Conservation (phyloP, 1,140 invertebrate species). For the Hesperophylax magnus region DNA sequence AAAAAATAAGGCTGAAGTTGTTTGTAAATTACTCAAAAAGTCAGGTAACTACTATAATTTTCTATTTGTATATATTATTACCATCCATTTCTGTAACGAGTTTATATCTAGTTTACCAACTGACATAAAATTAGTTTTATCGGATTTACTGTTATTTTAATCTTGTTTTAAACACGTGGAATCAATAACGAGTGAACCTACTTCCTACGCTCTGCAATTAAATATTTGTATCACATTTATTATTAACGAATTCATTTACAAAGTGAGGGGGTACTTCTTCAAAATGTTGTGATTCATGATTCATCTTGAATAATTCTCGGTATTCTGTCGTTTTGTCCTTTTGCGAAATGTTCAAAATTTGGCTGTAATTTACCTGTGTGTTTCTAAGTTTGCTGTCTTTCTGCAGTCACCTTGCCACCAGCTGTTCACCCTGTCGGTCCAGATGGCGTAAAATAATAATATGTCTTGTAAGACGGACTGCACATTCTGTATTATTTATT, state of each 20-base stretch:
- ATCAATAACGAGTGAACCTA: not conserved
- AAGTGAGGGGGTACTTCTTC: not conserved
- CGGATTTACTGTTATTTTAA: no score
- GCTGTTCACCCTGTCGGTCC: constrained; percentile 22
- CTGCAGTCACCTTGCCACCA: constrained; percentile 7
- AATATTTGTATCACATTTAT: not conserved
- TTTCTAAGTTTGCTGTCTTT: not conserved
- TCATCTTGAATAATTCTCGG: not conserved
- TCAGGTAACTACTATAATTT: no score
- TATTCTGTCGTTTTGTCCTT: not conserved
- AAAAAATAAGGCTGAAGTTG: no score
- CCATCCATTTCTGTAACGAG: no score
- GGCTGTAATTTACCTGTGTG: not conserved
- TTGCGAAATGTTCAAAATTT: not conserved
- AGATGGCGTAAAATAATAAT: constrained; percentile 2
- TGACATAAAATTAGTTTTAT: no score
- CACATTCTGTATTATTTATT: not conserved
- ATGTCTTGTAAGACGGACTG: not conserved
- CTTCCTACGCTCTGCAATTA: not conserved
- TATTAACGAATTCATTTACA: not conserved
- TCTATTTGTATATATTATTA: no score
- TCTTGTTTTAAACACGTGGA: no score
- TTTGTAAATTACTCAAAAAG: no score
- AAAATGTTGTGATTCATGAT: not conserved
- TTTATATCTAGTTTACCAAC: no score